These are phyloP conservation scores for Ooceraea biroi DNA, from an alignment of 1,140 invertebrate genomes.

Conservation along the genomic window DNA sequence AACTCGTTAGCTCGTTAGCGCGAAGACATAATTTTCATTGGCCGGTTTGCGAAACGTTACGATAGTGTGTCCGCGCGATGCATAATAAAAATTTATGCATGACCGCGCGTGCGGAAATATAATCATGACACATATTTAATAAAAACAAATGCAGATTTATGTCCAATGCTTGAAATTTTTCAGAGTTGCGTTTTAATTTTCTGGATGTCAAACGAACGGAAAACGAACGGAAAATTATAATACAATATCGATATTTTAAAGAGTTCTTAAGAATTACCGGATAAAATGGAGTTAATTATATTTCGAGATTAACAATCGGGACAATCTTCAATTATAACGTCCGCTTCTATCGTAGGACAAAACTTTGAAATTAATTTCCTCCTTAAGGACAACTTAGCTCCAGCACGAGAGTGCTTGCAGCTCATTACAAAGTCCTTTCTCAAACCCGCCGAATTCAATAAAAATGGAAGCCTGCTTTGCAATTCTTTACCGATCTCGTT, in stretches of 20 bases:
- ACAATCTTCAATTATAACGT: not conserved
- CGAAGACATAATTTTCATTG: slow-evolving; percentile 12
- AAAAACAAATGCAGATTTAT: not conserved
- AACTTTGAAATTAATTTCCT: slow-evolving; percentile 2
- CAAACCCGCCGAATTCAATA: slow-evolving; percentile 5
- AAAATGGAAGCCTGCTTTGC: not conserved
- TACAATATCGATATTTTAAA: not conserved
- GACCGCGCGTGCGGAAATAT: not conserved
- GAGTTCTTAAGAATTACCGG: not conserved
- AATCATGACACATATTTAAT: not conserved
- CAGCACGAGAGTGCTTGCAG: not conserved
- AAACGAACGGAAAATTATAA: not conserved
- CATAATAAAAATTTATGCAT: slow-evolving; percentile 3
- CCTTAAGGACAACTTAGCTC: slow-evolving; percentile 5
- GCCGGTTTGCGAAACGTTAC: not conserved
- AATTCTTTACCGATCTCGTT: slow-evolving; percentile 2
- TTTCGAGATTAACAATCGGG: not conserved
- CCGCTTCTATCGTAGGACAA: not conserved
- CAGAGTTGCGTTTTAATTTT: not conserved
- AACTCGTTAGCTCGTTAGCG: slow-evolving; percentile 31
- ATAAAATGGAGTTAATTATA: not conserved
- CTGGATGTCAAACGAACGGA: not conserved
- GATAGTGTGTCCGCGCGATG: not conserved
- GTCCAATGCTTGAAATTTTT: not conserved
- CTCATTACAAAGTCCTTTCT: not conserved